Base-by-base conservation (phyloP, 1,140 invertebrate genomes). In the Amyelois transitella region DNA sequence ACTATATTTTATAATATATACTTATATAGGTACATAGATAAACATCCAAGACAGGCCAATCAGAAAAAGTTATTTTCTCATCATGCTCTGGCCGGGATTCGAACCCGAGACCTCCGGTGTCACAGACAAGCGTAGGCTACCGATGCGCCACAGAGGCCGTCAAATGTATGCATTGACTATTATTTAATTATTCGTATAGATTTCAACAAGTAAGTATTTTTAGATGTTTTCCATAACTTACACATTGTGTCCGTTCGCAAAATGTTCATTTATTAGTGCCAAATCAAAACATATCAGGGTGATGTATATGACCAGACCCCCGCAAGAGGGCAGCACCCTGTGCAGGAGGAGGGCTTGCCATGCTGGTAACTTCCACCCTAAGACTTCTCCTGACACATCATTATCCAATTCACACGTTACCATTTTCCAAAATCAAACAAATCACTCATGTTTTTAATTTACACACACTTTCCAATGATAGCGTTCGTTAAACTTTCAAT, bases 261-360 rank as follows among this genome's bases (percentile, higher is more conserved):
- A 74, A 50, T 86, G 76, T 67, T 77, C 72, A 32, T 62, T 64
- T 51, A 85, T 58, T 2, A 88, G 53, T 8, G 83, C 66, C 10
- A 84, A 68, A 56, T 88, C 85, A 51, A 72, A 85, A 60, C 81
- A 86, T 18, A 85, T 76, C 1, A 84, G 60, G 0, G 72, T 74
- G 1, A 88, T 57, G 32, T 88, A 88, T 7, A 82, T 58, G 7
- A 86, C 20, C 1, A 88, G 61, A 1, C 85, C 85, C 1, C 80
- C 83, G 45, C 79, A 85, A 28, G 83, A 76, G 21, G 85, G 85
- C 50, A 86, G 53, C 20, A 86, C 85, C 48, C 81, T 60, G 21
- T 86, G 81, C 25, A 85, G 20, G 18, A 86, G 56, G 25, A 88
- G 53, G 1, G 85, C 74, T 43, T 85, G 80, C 83, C 85, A 88